A percentile compares a stretch with the other conserved stretches of the same genome.
Conservation (phyloP, 2,113 vertebrate species). For the Carassius auratus region DNA sequence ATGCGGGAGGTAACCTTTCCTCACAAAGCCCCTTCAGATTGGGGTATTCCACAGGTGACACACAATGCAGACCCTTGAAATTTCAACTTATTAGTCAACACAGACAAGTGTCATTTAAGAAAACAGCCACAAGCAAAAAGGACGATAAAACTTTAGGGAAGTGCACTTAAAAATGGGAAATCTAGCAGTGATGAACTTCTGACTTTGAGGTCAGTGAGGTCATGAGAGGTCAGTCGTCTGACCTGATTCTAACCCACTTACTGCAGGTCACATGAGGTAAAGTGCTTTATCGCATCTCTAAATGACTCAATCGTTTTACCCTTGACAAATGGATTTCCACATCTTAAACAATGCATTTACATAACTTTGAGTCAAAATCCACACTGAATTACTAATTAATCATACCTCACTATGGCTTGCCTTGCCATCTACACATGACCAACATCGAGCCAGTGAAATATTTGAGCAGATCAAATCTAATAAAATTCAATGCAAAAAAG, state of each 20-base stretch:
- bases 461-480: not conserved
- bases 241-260: not conserved
- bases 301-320: not conserved
- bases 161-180: not conserved
- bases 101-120: not conserved
- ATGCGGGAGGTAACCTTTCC: not conserved
- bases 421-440: not conserved
- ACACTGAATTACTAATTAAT: too few species aligned
- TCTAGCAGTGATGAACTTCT: not conserved
- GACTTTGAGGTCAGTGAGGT: not conserved
- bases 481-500: not conserved
- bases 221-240: not conserved
- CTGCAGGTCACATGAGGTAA: not conserved
- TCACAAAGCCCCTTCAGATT: not conserved
- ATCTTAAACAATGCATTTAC: too few species aligned
- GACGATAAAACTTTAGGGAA: not conserved
- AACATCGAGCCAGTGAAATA: not conserved
- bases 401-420: not conserved
- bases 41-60: conserved; percentile 22
- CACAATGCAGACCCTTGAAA: not conserved
- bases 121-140: too few species aligned
- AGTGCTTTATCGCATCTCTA: not conserved
- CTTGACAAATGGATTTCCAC: too few species aligned
- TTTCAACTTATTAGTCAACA: not conserved
- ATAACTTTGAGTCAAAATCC: too few species aligned